Conservation (phyloP, 2,113 vertebrate genomes). For the Ranitomeya variabilis region DNA sequence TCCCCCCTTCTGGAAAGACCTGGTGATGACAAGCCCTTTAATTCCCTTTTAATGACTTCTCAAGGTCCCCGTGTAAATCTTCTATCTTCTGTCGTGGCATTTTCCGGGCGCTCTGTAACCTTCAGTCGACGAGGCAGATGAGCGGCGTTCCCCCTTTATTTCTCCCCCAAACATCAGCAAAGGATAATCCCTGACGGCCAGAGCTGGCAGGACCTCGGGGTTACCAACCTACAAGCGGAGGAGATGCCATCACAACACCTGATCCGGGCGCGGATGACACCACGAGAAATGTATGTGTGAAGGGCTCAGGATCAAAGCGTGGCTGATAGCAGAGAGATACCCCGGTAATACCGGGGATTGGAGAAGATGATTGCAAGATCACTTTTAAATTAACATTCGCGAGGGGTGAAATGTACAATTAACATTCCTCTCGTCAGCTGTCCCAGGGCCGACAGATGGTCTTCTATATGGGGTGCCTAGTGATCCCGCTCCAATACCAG, state of each 20-base stretch:
- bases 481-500: neutral
- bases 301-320: conserved; percentile 60
- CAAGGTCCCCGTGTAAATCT: conserved; percentile 82
- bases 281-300: conserved; percentile 62
- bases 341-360: conserved; percentile 62
- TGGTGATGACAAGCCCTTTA: conserved; percentile 83
- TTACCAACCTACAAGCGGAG: conserved; percentile 4
- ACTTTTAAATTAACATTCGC: conserved; percentile 66
- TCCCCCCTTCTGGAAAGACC: conserved; percentile 65
- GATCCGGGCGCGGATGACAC: conserved; percentile 62
- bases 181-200: conserved; percentile 31
- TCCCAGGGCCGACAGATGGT: conserved; percentile 55
- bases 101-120: conserved; percentile 70
- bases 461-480: conserved; percentile 31
- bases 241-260: conserved; percentile 19
- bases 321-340: conserved; percentile 18
- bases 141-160: conserved; percentile 60
- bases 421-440: conserved; percentile 67
- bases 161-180: conserved; percentile 58
- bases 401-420: conserved; percentile 62
- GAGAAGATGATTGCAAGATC: conserved; percentile 67
- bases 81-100: conserved; percentile 78
- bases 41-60: conserved; percentile 87
- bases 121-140: conserved; percentile 68
- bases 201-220: conserved; percentile 14